These are phyloP conservation scores for Enteromius afrohamiltoni DNA, from an alignment of 2,797 vertebrate genomes.

Conservation along the genomic window DNA sequence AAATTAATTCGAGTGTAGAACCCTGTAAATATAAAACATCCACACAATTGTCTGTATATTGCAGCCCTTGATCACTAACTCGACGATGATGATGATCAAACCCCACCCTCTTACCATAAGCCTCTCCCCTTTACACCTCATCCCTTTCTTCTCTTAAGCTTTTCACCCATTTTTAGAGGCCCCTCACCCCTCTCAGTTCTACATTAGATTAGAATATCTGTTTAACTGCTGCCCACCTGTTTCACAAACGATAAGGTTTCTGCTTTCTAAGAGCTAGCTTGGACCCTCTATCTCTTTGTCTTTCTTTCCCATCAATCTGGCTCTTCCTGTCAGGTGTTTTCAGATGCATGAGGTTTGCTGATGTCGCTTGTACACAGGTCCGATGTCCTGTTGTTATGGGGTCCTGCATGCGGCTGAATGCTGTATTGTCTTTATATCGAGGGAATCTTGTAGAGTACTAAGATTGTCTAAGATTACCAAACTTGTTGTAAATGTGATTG, in stretches of 20 bases:
- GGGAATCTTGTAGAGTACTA: constrained; percentile 62
- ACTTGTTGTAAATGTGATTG: not conserved
- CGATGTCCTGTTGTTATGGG: constrained; percentile 1
- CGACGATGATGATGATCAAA: not conserved
- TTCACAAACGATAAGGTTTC: not conserved
- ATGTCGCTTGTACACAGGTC: constrained; percentile 1
- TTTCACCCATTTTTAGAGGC: not conserved
- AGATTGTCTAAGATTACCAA: constrained; percentile 66
- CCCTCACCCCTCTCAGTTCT: not conserved
- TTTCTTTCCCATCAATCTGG: constrained; percentile 20
- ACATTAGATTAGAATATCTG: not conserved
- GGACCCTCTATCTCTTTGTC: constrained; percentile 1
- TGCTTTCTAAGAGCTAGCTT: not conserved
- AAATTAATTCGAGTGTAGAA: not conserved
- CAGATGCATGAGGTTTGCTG: constrained; percentile 35
- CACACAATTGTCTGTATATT: not conserved
- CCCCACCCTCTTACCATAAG: not conserved
- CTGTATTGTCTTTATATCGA: constrained; percentile 38
- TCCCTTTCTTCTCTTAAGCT: not conserved
- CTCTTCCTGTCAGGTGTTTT: constrained; percentile 25
- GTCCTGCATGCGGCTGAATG: constrained; percentile 46
- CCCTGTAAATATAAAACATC: not conserved
- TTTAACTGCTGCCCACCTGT: not conserved
- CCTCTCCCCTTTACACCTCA: not conserved
- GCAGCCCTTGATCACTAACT: not conserved